Evolutionary conservation across 2,888 invertebrate species (phyloP), one percentile per base, ranked within the genome.

Genomic region (Plebejus argus): DNA sequence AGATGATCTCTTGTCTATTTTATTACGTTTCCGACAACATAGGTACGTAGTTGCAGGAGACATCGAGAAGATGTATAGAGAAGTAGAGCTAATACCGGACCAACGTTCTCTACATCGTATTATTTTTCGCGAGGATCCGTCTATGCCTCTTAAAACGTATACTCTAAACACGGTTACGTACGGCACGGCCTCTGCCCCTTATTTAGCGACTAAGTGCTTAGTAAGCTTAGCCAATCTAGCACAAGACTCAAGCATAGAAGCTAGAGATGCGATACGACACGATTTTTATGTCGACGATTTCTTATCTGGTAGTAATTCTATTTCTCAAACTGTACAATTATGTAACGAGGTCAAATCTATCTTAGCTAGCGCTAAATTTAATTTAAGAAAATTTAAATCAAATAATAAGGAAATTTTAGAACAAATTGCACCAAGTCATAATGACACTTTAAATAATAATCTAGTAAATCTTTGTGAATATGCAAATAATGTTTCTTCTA

Each of bases 141-240:
- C 10, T 66, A 28, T 23, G 28, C 66, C 66, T 23, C 23, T 66
- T 6, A 66, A 70, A 33, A 70, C 66, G 15, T 70, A 70, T 15
- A 70, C 23, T 12, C 28, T 70, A 28, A 70, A 70, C 23, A 70
- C 66, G 2, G 66, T 70, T 33, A 70, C 70, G 12, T 28, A 70
- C 70, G 70, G 70, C 33, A 70, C 70, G 10, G 70, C 70, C 6
- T 70, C 70, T 28, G 70, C 28, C 12, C 70, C 70, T 28, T 70
- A 70, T 28, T 70, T 70, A 28, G 70, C 33, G 1, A 70, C 70
- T 8, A 70, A 70, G 18, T 70, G 28, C 15, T 28, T 70, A 33
- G 28, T 70, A 33, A 12, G 33, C 33, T 70, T 70, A 28, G 70
- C 70, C 3, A 33, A 70, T 23, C 23, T 23, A 23, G 66, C 33